phyloP scores from a whole-genome alignment of 2,797 vertebrate species.

The Pangasius krempfi region DNA sequence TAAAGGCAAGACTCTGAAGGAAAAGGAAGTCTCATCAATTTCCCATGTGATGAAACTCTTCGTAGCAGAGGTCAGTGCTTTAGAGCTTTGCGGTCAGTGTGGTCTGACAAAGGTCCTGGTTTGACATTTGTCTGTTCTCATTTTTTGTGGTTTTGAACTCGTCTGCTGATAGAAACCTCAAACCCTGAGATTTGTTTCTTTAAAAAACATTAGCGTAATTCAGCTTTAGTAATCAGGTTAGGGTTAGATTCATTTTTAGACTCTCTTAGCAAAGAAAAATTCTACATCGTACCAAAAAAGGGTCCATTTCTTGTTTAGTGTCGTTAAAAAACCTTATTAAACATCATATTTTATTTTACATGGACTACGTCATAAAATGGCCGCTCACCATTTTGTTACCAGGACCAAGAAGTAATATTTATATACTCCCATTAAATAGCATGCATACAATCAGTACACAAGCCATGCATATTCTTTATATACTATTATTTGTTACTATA shows the following conservation, averaged over 20 bases:
- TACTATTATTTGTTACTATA: neutral
- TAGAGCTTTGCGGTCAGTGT: neutral
- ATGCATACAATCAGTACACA: neutral
- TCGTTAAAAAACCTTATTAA: neutral
- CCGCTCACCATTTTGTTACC: neutral
- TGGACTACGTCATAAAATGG: neutral
- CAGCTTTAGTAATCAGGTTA: neutral
- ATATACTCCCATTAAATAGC: neutral
- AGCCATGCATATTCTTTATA: neutral
- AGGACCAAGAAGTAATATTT: neutral
- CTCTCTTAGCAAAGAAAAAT: neutral
- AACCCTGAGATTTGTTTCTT: neutral
- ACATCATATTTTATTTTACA: neutral
- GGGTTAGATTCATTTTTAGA: neutral
- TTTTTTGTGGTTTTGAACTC: conserved; percentile 2
- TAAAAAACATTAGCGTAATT: neutral
- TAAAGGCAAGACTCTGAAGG: neutral
- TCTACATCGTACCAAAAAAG: neutral
- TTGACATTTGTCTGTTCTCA: neutral
- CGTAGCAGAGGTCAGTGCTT: neutral
- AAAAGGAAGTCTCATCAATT: neutral
- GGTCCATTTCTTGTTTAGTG: neutral
- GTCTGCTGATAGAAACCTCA: neutral
- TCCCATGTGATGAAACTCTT: neutral
- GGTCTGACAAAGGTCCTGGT: conserved; percentile 11